These are phyloP conservation scores for Otolemur garnettii DNA, from an alignment of 2,113 vertebrate species.

Conservation along the genomic window DNA sequence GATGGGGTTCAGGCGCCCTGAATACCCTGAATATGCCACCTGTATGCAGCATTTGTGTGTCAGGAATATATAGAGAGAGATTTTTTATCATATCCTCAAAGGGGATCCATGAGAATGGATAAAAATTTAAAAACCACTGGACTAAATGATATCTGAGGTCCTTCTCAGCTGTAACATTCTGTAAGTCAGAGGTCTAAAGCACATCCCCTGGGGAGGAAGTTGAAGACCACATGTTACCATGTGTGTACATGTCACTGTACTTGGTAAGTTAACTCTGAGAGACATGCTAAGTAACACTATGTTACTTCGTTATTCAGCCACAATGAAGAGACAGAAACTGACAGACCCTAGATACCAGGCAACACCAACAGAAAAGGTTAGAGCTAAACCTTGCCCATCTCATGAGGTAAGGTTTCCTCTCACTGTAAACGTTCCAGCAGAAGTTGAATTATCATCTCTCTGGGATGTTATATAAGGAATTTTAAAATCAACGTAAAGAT, in stretches of 20 bases:
- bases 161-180: conserved; percentile 48
- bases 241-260: background rate
- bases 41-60: background rate
- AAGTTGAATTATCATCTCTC: conserved; percentile 49
- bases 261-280: too few species aligned
- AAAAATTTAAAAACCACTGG: background rate
- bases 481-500: conserved; percentile 5
- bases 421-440: background rate
- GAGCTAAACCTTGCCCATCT: conserved; percentile 48
- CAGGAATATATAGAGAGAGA: background rate
- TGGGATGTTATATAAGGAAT: background rate
- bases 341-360: background rate
- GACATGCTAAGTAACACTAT: too few species aligned
- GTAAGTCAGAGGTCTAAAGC: conserved; percentile 45
- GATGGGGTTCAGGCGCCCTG: background rate
- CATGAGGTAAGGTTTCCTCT: conserved; percentile 20
- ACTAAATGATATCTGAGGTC: conserved; percentile 50
- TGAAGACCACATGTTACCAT: conserved; percentile 62
- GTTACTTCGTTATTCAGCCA: background rate
- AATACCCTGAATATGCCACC: background rate
- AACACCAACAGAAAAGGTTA: conserved; percentile 66
- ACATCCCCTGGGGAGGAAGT: conserved; percentile 52
- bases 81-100: conserved; percentile 50
- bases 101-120: conserved; percentile 49
- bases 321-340: conserved; percentile 52